Percentiles rank a stretch among this genome's conserved stretches.
Evolutionary conservation across 2,888 invertebrate species (phyloP).

Genomic region (Drosophila nigricruria): DNA sequence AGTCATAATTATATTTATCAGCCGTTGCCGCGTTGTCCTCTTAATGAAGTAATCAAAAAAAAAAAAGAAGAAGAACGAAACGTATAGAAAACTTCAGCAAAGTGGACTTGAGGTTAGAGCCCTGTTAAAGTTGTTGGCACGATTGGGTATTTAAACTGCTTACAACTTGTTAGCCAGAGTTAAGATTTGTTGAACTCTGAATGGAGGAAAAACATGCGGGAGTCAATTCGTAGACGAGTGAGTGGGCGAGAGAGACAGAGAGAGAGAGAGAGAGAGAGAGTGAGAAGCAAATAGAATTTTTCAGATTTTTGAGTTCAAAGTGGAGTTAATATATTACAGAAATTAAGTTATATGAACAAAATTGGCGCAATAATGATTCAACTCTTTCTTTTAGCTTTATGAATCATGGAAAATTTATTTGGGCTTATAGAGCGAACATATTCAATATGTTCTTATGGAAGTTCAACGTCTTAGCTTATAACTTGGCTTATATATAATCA

Average conservation of each 20-base stretch:
- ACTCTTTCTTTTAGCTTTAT: no score
- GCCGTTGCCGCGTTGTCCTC: conserved; percentile 71
- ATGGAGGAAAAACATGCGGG: not conserved
- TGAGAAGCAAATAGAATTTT: not conserved
- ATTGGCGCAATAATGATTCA: not conserved
- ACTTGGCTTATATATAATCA: no score
- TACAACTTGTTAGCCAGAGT: conserved; percentile 45
- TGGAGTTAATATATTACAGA: not conserved
- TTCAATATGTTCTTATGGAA: no score
- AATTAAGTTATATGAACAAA: not conserved
- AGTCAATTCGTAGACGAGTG: not conserved
- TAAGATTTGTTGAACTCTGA: conserved; percentile 40
- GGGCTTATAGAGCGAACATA: no score
- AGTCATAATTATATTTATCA: conserved; percentile 68
- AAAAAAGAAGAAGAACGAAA: not conserved
- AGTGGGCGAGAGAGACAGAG: not conserved
- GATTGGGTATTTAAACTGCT: conserved; percentile 52
- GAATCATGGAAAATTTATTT: no score
- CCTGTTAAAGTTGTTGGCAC: conserved; percentile 29
- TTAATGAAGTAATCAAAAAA: conserved; percentile 74
- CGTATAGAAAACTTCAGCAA: conserved; percentile 33
- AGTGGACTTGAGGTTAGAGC: conserved; percentile 35
- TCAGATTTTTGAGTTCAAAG: not conserved
- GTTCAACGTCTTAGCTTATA: no score
- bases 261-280: not conserved